Percentiles rank a stretch among this genome's conserved stretches.
These are phyloP conservation scores for Tauraco hartlaubi DNA, from an alignment of 2,797 vertebrate genomes.

Conservation along the genomic window DNA sequence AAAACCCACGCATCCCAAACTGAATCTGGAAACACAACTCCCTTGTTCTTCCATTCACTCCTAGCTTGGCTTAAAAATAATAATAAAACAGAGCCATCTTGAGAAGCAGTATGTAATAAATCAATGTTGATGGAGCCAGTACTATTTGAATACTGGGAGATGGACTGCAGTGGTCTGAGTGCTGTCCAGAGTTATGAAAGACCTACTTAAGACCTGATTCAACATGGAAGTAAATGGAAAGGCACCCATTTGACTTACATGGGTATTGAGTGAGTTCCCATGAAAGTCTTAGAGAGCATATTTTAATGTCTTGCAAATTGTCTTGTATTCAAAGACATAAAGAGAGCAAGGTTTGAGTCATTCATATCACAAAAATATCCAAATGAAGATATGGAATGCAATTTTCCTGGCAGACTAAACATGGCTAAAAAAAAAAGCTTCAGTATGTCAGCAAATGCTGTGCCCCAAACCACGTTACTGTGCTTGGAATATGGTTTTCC, in stretches of 20 bases:
- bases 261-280: not conserved
- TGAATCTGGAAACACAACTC: not conserved
- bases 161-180: not conserved
- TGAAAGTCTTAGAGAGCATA: not conserved
- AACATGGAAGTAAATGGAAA: not conserved
- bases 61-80: not conserved
- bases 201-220: not conserved
- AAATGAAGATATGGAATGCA: not conserved
- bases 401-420: not conserved
- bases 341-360: not conserved
- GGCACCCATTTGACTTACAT: not conserved
- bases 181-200: not conserved
- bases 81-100: not conserved
- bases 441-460: not conserved
- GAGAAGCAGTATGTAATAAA: not conserved
- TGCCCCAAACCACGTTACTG: not conserved
- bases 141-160: not conserved
- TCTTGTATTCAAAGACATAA: not conserved
- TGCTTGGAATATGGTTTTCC: not conserved
- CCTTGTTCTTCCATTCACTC: not conserved
- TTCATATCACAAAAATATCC: not conserved
- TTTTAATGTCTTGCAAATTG: not conserved
- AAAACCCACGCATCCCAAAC: not conserved
- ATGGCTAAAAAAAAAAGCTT: accelerated
- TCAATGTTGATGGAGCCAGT: not conserved